A percentile compares a stretch with the other conserved stretches of the same genome.
phyloP scores from a whole-genome alignment of 2,888 invertebrate genomes.

The Halictus quadricinctus region DNA sequence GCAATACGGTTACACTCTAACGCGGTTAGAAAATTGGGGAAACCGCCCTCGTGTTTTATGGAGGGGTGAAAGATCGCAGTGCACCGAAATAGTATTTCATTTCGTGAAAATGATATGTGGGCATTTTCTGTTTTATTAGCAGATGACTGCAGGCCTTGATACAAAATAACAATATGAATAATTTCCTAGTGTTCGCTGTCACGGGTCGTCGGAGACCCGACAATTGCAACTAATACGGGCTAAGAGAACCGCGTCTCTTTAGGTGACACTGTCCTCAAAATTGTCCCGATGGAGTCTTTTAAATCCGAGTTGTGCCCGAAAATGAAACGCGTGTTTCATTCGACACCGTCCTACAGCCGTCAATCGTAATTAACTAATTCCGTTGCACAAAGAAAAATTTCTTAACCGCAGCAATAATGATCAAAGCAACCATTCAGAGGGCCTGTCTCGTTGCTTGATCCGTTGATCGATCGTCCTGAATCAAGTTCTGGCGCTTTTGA shows the following conservation, averaged over 20 bases:
- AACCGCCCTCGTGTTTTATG: slow-evolving; percentile 1
- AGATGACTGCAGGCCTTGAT: background rate
- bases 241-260: background rate
- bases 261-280: background rate
- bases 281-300: background rate
- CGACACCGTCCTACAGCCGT: background rate
- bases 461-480: slow-evolving; percentile 69
- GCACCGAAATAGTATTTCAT: background rate
- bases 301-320: background rate
- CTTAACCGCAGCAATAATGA: background rate
- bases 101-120: background rate
- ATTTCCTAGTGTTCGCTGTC: background rate
- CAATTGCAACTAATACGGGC: background rate
- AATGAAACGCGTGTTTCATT: background rate
- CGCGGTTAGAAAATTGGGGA: slow-evolving; percentile 5
- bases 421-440: slow-evolving; percentile 47
- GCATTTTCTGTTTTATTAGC: background rate
- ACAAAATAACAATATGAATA: no score
- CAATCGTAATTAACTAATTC: slow-evolving; percentile 3
- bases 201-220: background rate
- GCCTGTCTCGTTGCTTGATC: slow-evolving; percentile 56
- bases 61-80: background rate
- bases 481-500: slow-evolving; percentile 68
- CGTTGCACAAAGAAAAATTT: background rate
- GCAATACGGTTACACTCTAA: background rate